Conservation (phyloP, 2,888 invertebrate species). For the Nomada flava region DNA sequence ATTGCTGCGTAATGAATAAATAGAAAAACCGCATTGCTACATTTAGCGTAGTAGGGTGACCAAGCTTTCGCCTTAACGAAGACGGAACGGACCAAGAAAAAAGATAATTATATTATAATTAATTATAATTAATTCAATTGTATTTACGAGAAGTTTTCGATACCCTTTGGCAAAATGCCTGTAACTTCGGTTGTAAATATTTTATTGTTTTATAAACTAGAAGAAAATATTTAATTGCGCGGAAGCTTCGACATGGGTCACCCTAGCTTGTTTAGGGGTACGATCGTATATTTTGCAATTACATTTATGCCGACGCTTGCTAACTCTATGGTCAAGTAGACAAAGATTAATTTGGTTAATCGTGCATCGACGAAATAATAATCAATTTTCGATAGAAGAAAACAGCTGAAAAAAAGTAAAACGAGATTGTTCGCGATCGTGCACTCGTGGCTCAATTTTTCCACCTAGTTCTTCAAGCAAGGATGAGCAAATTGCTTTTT, state of each 20-base stretch:
- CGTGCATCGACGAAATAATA: conserved; percentile 57
- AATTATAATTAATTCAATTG: background rate
- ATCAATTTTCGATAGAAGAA: conserved; percentile 68
- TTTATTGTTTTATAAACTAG: background rate
- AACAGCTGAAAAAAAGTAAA: background rate
- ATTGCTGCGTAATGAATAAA: conserved; percentile 38
- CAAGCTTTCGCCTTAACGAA: conserved; percentile 30
- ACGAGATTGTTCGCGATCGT: conserved; percentile 24
- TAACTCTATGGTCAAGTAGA: conserved; percentile 45
- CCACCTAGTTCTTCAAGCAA: conserved; percentile 52
- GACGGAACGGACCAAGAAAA: conserved; percentile 22
- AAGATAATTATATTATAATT: conserved; percentile 7
- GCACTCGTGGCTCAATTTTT: conserved; percentile 57
- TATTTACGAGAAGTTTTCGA: conserved; percentile 1
- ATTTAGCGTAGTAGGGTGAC: conserved; percentile 57
- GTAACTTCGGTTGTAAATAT: conserved; percentile 4
- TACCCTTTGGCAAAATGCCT: background rate
- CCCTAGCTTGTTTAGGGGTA: conserved; percentile 67
- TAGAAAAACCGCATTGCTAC: conserved; percentile 59
- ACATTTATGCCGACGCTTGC: conserved; percentile 70
- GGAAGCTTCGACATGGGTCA: conserved; percentile 39
- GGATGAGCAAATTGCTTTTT: conserved; percentile 49
- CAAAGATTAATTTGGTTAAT: conserved; percentile 39
- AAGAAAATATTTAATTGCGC: background rate
- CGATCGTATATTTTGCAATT: conserved; percentile 77